Evolutionary conservation across 2,797 vertebrate genomes (phyloP).

Genomic region (Lithobates pipiens): DNA sequence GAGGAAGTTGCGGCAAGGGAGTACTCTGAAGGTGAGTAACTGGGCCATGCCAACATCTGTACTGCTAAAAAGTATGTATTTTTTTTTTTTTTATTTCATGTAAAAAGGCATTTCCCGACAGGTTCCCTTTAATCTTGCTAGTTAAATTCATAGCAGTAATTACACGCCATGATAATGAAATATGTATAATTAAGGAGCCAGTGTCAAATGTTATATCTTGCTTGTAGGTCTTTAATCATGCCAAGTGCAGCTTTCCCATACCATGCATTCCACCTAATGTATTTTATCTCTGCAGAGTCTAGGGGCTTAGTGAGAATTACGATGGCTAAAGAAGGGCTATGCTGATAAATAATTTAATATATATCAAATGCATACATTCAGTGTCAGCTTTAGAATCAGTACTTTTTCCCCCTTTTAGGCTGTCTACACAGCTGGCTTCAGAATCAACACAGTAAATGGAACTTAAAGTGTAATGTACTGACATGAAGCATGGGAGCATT

Average conservation of each 20-base stretch:
- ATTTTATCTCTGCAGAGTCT: neutral
- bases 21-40: neutral
- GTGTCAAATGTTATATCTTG: neutral
- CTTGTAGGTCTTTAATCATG: neutral
- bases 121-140: neutral
- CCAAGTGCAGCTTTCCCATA: neutral
- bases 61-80: neutral
- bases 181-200: neutral
- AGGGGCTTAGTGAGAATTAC: neutral
- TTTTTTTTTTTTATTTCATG: too few species aligned
- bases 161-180: neutral
- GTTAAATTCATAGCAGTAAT: neutral
- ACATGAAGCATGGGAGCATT: too few species aligned
- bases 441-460: neutral
- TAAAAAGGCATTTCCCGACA: neutral
- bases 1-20: too few species aligned
- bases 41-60: neutral
- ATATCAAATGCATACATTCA: neutral
- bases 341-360: neutral
- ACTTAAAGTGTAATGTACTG: neutral
- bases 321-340: neutral
- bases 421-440: neutral
- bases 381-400: neutral
- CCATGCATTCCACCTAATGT: neutral
- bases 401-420: neutral